Evolutionary conservation across 1,140 invertebrate species (phyloP), one percentile per base, ranked within the genome.

Genomic region (Micrasema minimum): DNA sequence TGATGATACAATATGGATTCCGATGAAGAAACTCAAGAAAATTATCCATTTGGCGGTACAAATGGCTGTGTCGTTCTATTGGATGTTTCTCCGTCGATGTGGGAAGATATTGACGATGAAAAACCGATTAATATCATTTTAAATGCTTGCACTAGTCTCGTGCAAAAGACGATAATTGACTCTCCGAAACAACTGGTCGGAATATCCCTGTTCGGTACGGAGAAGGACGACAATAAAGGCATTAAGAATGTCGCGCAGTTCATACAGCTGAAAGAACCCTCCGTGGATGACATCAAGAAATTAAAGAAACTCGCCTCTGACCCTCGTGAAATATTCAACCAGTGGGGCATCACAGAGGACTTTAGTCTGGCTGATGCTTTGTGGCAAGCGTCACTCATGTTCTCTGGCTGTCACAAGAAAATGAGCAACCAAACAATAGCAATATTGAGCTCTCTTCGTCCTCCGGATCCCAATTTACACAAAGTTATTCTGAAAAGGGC

Each of bases 221-320:
- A 22, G 6, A 20, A 57, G 18, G 62, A 75, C 16, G 68, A 71
- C 20, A 50, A 70, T 38, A 53, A 69, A 51, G 74, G 68, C 5
- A 46, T 75, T 11, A 66, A 72, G 26, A 75, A 75, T 23, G 61
- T 73, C 11, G 31, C 69, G 4, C 67, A 73, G 53, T 35, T 75
- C 12, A 51, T 75, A 0, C 43, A 35, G 4, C 6, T 75, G n/a
- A 62, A 71, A 45, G 62, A 73, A 22, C 64, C 59, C 1, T 26
- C 68, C 9, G 51, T 73, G 7, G 68, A 67, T 9, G 71, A 68
- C 7, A 12, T 75, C 2, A 57, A 16, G 18, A 22, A 23, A n/a
- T 45, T 75, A 7, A 45, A 68, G 18, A 11, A 66, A 0, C 22
- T 65, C 10, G 7, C 12, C 35, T 41, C 35, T 7, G 31, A 72